Evolutionary conservation across 2,888 invertebrate species (phyloP).

Genomic region (Hyppa rectilinea): DNA sequence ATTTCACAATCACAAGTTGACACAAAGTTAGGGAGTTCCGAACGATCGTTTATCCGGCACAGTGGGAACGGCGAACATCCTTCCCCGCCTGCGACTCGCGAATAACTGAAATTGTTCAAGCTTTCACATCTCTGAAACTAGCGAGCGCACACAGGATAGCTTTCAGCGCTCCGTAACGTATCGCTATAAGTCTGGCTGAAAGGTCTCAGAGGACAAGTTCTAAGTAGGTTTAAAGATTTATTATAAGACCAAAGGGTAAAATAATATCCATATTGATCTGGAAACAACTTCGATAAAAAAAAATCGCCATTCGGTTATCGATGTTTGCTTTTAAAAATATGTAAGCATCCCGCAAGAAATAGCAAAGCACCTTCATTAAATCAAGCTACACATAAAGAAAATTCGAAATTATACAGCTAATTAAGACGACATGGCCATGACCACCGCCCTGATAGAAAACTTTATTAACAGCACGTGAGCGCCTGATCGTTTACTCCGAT

Average conservation of each 20-base stretch:
- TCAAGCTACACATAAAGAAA: neutral
- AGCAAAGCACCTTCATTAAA: neutral
- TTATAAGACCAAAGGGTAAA: neutral
- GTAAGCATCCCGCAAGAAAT: neutral
- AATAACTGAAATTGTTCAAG: conserved; percentile 79
- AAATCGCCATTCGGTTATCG: too few relatives aligned
- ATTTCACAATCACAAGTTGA: conserved; percentile 62
- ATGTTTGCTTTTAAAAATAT: neutral
- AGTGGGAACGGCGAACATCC: conserved; percentile 71
- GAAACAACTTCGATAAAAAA: too few relatives aligned
- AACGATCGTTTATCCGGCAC: conserved; percentile 57
- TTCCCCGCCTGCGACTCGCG: conserved; percentile 75
- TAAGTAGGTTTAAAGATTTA: conserved; percentile 16
- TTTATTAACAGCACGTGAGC: conserved; percentile 72
- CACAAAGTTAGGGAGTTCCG: conserved; percentile 74
- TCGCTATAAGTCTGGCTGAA: conserved; percentile 54
- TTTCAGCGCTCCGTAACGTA: conserved; percentile 56
- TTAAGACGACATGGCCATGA: conserved; percentile 49
- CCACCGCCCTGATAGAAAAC: conserved; percentile 42
- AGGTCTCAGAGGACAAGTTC: conserved; percentile 37
- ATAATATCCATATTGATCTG: too few relatives aligned
- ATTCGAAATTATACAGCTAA: conserved; percentile 21
- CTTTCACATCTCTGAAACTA: conserved; percentile 65
- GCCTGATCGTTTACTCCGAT: conserved; percentile 70
- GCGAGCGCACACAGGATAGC: conserved; percentile 62